Conservation (phyloP, 2,888 invertebrate species). For the Andrena chrysosceles region DNA sequence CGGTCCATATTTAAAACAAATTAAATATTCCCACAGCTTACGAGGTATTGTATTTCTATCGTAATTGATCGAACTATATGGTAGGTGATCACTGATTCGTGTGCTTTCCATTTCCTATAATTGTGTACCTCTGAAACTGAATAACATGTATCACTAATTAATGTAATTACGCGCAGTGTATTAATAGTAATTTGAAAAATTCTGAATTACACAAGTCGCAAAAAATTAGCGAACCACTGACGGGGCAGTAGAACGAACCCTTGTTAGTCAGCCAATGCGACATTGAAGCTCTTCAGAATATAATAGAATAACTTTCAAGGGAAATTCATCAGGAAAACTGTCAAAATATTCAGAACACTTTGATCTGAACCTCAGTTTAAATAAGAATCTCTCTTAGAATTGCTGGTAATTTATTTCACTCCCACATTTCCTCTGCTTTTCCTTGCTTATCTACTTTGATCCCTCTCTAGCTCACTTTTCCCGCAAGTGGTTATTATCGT, state of each 20-base stretch:
- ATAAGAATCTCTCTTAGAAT: too few species aligned
- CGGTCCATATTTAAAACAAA: slow-evolving; percentile 6
- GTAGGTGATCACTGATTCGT: not conserved
- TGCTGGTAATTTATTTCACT: too few species aligned
- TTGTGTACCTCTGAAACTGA: not conserved
- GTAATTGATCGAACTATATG: slow-evolving; percentile 26
- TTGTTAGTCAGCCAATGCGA: too few species aligned
- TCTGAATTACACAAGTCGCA: too few species aligned
- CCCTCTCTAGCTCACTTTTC: not conserved
- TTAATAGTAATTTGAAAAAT: not conserved
- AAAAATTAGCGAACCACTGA: too few species aligned
- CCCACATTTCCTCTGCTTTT: too few species aligned
- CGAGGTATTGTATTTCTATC: slow-evolving; percentile 16
- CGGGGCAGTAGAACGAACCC: too few species aligned
- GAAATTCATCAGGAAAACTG: not conserved
- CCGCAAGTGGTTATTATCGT: not conserved
- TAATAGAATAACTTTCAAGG: not conserved
- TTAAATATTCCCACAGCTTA: slow-evolving; percentile 23
- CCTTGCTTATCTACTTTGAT: too few species aligned
- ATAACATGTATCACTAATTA: not conserved
- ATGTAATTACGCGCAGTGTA: not conserved
- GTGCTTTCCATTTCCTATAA: not conserved
- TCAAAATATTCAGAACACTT: not conserved
- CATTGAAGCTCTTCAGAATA: not conserved
- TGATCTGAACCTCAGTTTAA: too few species aligned